These are phyloP conservation scores for Lampropteryx suffumata DNA, from an alignment of 2,888 invertebrate genomes.

Conservation along the genomic window DNA sequence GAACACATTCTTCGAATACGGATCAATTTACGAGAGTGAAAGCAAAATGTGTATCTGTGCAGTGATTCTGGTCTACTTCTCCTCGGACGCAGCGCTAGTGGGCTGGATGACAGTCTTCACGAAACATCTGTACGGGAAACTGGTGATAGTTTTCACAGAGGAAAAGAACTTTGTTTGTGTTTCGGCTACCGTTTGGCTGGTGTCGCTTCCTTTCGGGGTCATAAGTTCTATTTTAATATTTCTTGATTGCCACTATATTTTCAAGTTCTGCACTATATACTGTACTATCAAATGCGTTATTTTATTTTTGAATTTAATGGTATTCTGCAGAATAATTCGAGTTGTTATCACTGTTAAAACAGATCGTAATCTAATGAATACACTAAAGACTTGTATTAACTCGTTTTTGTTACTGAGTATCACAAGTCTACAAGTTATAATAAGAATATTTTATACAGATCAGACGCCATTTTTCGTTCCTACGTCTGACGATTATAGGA, in stretches of 20 bases:
- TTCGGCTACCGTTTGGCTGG: conserved; percentile 6
- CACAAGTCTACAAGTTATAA: conserved; percentile 11
- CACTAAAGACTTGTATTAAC: conserved; percentile 10
- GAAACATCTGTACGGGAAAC: conserved; percentile 8
- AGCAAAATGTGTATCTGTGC: not conserved
- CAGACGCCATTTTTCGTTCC: conserved; percentile 13
- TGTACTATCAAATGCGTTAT: conserved; percentile 12
- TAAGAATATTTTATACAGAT: conserved; percentile 15
- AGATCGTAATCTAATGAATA: conserved; percentile 4
- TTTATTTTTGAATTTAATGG: conserved; percentile 9
- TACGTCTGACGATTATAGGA: conserved; percentile 3
- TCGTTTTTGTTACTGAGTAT: conserved; percentile 13
- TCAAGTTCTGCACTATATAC: conserved; percentile 19
- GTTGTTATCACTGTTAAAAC: conserved; percentile 2
- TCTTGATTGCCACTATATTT: not conserved
- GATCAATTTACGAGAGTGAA: conserved; percentile 9
- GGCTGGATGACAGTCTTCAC: conserved; percentile 20
- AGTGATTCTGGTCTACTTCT: conserved; percentile 8
- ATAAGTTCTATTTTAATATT: not conserved
- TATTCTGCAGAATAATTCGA: conserved; percentile 14
- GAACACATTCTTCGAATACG: conserved; percentile 13
- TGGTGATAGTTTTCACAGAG: conserved; percentile 12
- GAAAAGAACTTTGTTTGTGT: conserved; percentile 10
- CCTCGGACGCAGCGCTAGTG: conserved; percentile 12
- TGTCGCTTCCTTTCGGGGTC: conserved; percentile 4